phyloP scores from a whole-genome alignment of 2,888 invertebrate genomes.

The Pterostichus niger region DNA sequence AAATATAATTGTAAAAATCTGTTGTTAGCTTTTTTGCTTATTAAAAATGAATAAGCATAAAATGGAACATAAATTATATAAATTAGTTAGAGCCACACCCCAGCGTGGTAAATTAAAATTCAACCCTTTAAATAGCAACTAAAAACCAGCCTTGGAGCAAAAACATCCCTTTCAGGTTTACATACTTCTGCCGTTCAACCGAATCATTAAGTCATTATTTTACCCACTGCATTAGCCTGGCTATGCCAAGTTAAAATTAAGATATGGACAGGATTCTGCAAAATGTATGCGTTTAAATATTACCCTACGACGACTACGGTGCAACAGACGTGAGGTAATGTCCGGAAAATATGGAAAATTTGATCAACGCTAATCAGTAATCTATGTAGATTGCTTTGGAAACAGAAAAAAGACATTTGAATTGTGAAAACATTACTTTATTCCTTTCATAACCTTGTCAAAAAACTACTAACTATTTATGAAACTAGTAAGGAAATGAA shows the following conservation, averaged over 20 bases:
- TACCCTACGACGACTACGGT: neutral
- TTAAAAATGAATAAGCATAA: conserved; percentile 41
- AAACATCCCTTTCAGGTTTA: conserved; percentile 28
- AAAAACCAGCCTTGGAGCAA: conserved; percentile 11
- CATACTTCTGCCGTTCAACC: neutral
- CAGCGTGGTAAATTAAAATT: conserved; percentile 19
- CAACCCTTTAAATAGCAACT: conserved; percentile 42
- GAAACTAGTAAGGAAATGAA: too few species aligned
- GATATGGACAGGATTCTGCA: neutral
- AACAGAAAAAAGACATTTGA: too few species aligned
- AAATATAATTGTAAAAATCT: neutral
- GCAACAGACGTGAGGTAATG: too few species aligned
- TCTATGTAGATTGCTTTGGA: neutral
- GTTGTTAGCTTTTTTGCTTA: conserved; percentile 15
- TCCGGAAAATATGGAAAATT: too few species aligned
- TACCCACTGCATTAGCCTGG: neutral
- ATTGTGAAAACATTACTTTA: too few species aligned
- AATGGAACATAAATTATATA: conserved; percentile 39
- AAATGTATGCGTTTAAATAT: neutral
- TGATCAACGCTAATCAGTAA: neutral
- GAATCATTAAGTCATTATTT: conserved; percentile 19
- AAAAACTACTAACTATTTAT: too few species aligned
- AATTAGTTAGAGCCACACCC: conserved; percentile 20
- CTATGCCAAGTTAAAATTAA: neutral
- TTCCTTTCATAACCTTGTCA: too few species aligned